These are phyloP conservation scores for Tapirus indicus DNA, from an alignment of 2,797 vertebrate genomes.

Conservation along the genomic window DNA sequence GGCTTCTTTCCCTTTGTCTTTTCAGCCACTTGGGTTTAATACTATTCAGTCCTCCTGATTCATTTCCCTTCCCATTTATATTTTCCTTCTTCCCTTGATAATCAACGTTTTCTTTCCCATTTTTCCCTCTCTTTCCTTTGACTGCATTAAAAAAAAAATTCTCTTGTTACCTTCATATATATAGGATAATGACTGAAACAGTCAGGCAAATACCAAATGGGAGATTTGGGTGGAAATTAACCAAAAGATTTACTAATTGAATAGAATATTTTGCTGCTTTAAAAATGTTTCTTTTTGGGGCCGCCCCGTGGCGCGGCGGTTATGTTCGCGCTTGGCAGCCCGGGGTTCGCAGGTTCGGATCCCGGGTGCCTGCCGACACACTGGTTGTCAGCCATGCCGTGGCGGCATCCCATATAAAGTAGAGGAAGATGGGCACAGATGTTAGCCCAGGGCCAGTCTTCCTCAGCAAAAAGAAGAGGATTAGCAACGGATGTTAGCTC, in stretches of 20 bases:
- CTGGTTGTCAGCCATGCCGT: too few species aligned
- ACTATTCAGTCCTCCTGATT: not conserved
- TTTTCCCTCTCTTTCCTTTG: not conserved
- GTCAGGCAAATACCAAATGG: not conserved
- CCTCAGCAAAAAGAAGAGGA: too few species aligned
- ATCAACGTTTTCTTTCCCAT: not conserved
- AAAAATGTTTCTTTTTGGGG: too few species aligned
- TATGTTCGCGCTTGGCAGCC: too few species aligned
- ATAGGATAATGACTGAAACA: not conserved
- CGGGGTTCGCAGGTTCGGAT: too few species aligned
- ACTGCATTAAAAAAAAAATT: not conserved
- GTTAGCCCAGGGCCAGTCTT: too few species aligned
- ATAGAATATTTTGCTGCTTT: not conserved
- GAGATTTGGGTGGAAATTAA: not conserved
- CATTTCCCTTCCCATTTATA: slow-evolving; percentile 28
- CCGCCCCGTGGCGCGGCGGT: too few species aligned
- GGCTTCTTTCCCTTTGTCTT: not conserved
- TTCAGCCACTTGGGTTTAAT: not conserved
- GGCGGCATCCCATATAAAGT: too few species aligned
- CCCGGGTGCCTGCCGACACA: too few species aligned
- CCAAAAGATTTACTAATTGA: not conserved
- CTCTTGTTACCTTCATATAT: not conserved
- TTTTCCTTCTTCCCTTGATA: not conserved
- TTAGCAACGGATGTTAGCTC: too few species aligned
- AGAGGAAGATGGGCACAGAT: too few species aligned